phyloP scores from a whole-genome alignment of 2,888 invertebrate species.

The Nemotelus pantherinus region DNA sequence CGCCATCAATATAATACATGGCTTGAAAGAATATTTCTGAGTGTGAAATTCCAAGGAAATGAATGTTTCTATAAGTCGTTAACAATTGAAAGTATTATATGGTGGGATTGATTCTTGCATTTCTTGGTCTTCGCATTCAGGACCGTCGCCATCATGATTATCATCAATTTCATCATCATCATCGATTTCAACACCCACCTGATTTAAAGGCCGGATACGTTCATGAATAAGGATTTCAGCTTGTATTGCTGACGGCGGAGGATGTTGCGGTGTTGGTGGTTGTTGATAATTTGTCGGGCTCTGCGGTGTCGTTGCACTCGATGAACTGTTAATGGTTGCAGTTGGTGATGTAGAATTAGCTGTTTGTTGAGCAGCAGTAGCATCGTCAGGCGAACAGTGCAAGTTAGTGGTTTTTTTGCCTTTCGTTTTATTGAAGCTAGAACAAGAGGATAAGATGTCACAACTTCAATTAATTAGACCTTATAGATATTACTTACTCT shows the following conservation, averaged over 20 bases:
- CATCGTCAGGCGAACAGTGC: too few species aligned
- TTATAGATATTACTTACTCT: slow-evolving; percentile 46
- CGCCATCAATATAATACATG: too few species aligned
- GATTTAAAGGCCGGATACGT: slow-evolving; percentile 87
- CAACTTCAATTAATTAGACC: background rate
- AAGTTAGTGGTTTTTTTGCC: too few species aligned
- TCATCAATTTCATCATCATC: background rate
- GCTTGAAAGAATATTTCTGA: too few species aligned
- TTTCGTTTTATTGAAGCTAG: too few species aligned
- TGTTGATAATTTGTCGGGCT: slow-evolving; percentile 91
- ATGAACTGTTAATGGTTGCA: slow-evolving; percentile 53
- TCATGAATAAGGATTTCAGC: slow-evolving; percentile 91
- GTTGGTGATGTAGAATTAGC: background rate
- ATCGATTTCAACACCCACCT: slow-evolving; percentile 72
- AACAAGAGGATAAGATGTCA: background rate
- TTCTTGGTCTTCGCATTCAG: too few species aligned
- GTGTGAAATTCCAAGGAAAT: too few species aligned
- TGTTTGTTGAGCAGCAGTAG: background rate
- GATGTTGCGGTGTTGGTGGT: slow-evolving; percentile 94
- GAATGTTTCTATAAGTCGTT: too few species aligned
- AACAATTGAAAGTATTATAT: too few species aligned
- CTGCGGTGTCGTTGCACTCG: slow-evolving; percentile 69
- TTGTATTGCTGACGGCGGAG: slow-evolving; percentile 89
- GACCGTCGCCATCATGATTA: too few species aligned
- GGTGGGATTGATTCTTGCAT: too few species aligned